Evolutionary conservation across 2,113 vertebrate species (phyloP).

Genomic region (Ahaetulla prasina): DNA sequence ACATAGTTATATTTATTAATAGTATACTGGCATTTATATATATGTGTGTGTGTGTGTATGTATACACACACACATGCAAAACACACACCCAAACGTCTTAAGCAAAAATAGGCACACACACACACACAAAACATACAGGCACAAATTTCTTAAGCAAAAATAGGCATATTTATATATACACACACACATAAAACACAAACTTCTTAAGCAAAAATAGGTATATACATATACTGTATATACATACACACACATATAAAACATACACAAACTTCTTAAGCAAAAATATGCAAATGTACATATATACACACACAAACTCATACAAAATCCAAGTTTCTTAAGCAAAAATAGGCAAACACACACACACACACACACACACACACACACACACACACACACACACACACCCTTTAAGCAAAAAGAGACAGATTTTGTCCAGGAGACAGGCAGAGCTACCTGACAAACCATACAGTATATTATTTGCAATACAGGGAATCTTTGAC

Average conservation of each 20-base stretch:
- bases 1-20: not conserved
- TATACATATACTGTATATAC: not conserved
- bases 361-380: no score
- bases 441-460: not conserved
- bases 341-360: no score
- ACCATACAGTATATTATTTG: not conserved
- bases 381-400: no score
- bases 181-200: not conserved
- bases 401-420: no score
- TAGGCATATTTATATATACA: not conserved
- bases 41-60: no score
- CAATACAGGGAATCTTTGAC: not conserved
- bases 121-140: no score
- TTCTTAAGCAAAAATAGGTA: no score
- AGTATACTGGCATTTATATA: not conserved
- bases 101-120: not conserved
- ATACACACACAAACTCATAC: not conserved
- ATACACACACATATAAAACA: not conserved
- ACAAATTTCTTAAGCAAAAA: no score
- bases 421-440: not conserved
- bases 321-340: no score
- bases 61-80: accelerated
- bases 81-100: not conserved
- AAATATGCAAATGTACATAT: not conserved
- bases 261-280: no score